Evolutionary conservation across 2,888 invertebrate genomes (phyloP), one percentile per base, ranked within the genome.

Genomic region (Anodontia alba): DNA sequence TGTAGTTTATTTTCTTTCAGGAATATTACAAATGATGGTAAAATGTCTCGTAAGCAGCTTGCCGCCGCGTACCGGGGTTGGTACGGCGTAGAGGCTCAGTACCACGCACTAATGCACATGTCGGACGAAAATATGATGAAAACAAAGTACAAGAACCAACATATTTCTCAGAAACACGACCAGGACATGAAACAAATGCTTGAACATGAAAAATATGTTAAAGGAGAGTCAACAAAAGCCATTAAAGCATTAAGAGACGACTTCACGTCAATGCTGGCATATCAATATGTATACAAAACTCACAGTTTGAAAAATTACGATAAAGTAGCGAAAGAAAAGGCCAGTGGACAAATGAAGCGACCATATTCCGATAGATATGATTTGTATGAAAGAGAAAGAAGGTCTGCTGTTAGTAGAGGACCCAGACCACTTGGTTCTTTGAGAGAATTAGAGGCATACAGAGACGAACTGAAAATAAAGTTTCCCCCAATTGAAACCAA

Each of bases 261-360:
- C 23, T 86, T 86, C 51, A 75, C 77, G 20, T 76, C 86, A 1
- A 83, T 81, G 62, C 49, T 86, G 5, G 86, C 83, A 33, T 86
- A 83, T 70, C 83, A 81, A 54, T 86, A 83, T 43, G 86, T 81
- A 8, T 86, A 81, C 68, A 86, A 81, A 66, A 80, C 73, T 26
- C 76, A 83, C 43, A 86, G 80, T 54, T 83, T 86, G 57, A 86
- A 79, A 36, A 69, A 74, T 26, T 33, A 68, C 42, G 81, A 83
- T 62, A 66, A 75, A 20, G 12, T 15, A 26, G 49, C 29, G n/a
- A 29, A 57, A 15, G 36, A 51, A 54, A 15, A 31, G 23, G 10
- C 12, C 12, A 72, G 36, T 43, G 49, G 74, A 0, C 74, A 76
- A 36, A 38, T 73, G 17, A 83, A 83, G 29, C 78, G 85, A 5